Conservation (phyloP, 2,888 invertebrate species). For the Anoncus sp. region DNA sequence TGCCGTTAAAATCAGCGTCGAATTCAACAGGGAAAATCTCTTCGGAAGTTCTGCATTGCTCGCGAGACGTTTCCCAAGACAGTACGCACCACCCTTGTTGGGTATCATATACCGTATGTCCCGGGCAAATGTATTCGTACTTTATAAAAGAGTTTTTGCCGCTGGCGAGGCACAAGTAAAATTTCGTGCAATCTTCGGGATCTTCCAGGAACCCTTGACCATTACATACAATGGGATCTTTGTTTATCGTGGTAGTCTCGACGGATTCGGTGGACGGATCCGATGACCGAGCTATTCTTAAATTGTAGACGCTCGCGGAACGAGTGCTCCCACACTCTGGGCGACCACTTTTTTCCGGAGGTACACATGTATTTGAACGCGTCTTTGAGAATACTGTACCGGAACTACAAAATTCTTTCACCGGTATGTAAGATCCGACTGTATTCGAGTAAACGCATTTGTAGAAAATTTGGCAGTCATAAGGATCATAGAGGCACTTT, state of each 20-base stretch:
- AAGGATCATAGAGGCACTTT: conserved; percentile 35
- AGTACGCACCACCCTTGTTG: conserved; percentile 49
- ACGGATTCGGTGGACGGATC: no score
- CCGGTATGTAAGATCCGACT: conserved; percentile 22
- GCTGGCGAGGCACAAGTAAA: conserved; percentile 61
- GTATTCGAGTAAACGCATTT: conserved; percentile 46
- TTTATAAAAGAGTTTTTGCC: conserved; percentile 32
- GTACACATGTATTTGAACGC: conserved; percentile 40
- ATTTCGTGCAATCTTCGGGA: conserved; percentile 55
- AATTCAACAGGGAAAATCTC: no score
- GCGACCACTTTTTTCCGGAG: conserved; percentile 37
- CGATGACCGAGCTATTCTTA: background rate
- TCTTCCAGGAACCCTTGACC: conserved; percentile 56
- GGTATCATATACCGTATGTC: conserved; percentile 45
- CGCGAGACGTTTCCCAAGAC: conserved; percentile 43
- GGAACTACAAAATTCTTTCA: conserved; percentile 47
- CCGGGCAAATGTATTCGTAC: conserved; percentile 50
- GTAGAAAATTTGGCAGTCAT: conserved; percentile 51
- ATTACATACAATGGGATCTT: conserved; percentile 36
- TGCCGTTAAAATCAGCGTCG: no score
- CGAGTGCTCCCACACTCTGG: conserved; percentile 32
- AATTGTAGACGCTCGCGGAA: background rate
- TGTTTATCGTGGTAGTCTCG: background rate
- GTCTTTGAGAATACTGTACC: conserved; percentile 51
- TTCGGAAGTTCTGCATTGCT: conserved; percentile 47